Evolutionary conservation across 1,140 invertebrate species (phyloP), one percentile per base, ranked within the genome.

Genomic region (Drosophila pseudoobscura): DNA sequence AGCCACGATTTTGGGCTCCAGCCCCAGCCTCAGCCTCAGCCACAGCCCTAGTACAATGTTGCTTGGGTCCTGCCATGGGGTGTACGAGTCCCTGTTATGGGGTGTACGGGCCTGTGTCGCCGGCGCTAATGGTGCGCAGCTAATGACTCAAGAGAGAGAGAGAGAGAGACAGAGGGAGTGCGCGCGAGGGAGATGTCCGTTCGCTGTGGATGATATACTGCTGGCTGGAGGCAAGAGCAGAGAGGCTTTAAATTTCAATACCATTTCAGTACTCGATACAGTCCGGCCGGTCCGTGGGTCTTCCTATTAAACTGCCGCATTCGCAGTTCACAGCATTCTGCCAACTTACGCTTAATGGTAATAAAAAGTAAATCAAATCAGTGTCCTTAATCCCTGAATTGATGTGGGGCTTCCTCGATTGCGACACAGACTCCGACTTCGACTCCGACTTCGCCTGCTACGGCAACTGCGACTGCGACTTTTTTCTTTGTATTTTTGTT

Each of bases 331-430:
- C 57, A 60, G 80, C 66, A 70, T 73, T 79, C 75, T 73, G 74
- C 57, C 82, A 83, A 88, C 79, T 88, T 88, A 83, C 74, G 80
- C 82, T 90, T 90, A 90, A 90, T 84, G 87, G 88, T 84, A 84
- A 90, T 90, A 90, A 87, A 90, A 90, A 90, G 87, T 90, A 90
- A 90, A 90, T 90, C 79, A 90, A 90, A 90, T 90, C 87, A 90
- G 87, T 90, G 82, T 90, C 82, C 87, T 78, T 83, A 90, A 90
- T 90, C 79, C 87, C 75, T 65, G 74, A 90, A 90, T 90, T 90
- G 87, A 90, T 90, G 87, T 83, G 74, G 87, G 65, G 75, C 65
- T 89, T 84, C 71, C 71, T 75, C 47, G 64, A 61, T 72, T 60
- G 63, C 58, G 72, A 66, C 61, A 57, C 76, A 73, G 66, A 61